Evolutionary conservation across 2,888 invertebrate species (phyloP).

Genomic region (Limnephilus rhombicus): DNA sequence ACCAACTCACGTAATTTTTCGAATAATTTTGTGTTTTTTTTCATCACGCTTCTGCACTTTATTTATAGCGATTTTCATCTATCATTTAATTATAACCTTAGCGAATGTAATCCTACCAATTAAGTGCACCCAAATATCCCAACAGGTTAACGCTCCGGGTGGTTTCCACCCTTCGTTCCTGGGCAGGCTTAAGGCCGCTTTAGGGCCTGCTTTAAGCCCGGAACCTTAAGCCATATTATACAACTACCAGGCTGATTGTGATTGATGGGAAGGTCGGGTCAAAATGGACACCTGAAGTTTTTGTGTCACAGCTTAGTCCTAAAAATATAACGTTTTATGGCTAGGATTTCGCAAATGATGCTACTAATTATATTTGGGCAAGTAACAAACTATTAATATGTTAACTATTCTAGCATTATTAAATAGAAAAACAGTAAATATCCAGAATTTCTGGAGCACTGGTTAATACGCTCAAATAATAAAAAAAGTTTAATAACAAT

Average conservation of each 20-base stretch:
- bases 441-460: too few relatives aligned
- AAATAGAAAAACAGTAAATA: not conserved
- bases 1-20: too few relatives aligned
- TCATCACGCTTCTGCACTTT: not conserved
- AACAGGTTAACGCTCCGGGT: not conserved
- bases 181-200: not conserved
- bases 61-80: not conserved
- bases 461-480: too few relatives aligned
- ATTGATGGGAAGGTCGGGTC: constrained; percentile 11
- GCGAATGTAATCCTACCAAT: constrained; percentile 1
- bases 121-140: constrained; percentile 14
- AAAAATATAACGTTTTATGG: not conserved
- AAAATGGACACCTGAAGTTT: not conserved
- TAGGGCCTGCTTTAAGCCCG: constrained; percentile 11
- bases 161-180: constrained; percentile 14
- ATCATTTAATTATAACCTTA: not conserved
- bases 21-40: too few relatives aligned
- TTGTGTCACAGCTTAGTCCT: not conserved
- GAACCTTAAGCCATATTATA: not conserved
- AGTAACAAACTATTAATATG: not conserved
- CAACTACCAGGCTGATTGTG: not conserved
- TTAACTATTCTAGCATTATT: not conserved
- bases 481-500: too few relatives aligned
- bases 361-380: not conserved
- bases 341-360: not conserved